Evolutionary conservation across 2,113 vertebrate species (phyloP).

Genomic region (Platysteira castanea): DNA sequence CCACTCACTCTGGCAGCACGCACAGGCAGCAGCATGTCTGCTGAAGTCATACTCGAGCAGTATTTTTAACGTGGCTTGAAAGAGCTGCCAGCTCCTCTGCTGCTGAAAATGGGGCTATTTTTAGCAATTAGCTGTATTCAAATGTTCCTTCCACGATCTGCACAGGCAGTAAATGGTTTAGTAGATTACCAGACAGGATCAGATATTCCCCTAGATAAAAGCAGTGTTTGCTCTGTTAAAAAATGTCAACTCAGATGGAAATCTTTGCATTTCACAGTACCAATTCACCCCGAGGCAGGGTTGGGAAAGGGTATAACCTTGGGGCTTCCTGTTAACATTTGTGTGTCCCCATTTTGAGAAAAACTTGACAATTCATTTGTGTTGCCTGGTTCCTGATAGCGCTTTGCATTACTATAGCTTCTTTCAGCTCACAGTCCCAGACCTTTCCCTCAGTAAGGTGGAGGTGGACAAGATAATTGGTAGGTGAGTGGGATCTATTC

Average conservation of each 20-base stretch:
- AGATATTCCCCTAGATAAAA: not conserved
- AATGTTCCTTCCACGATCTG: not conserved
- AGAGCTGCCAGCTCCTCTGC: slow-evolving; percentile 22
- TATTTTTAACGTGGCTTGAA: slow-evolving; percentile 33
- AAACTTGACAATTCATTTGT: not conserved
- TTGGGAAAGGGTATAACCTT: not conserved
- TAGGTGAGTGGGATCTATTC: not conserved
- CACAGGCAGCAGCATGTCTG: not conserved
- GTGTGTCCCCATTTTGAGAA: not conserved
- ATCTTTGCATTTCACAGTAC: not conserved
- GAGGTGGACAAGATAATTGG: not conserved
- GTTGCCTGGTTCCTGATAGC: not conserved
- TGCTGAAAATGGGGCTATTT: slow-evolving; percentile 16
- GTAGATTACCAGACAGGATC: not conserved
- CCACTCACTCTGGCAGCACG: not conserved
- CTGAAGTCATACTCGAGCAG: not conserved
- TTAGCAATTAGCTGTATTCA: slow-evolving; percentile 20
- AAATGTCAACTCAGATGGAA: not conserved
- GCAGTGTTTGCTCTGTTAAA: not conserved
- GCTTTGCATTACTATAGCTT: not conserved
- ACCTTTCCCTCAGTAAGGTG: not conserved
- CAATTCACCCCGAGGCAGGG: not conserved
- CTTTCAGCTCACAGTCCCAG: not conserved
- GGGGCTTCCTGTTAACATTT: not conserved
- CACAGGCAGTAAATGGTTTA: not conserved